phyloP scores from a whole-genome alignment of 2,888 invertebrate genomes.

The Scaptomyza parva region DNA sequence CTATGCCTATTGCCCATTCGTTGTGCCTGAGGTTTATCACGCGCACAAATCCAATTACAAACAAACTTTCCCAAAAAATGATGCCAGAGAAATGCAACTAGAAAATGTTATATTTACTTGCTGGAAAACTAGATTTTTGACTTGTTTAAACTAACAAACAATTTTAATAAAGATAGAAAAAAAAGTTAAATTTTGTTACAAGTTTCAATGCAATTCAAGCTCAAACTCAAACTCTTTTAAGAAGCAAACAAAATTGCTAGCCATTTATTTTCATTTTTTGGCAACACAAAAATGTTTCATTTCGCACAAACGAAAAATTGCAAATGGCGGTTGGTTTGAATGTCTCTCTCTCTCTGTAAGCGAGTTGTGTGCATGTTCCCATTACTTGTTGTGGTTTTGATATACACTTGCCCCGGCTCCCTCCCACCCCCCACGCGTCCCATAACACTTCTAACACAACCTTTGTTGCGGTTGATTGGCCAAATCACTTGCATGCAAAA shows the following conservation, averaged over 20 bases:
- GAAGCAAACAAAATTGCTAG: conserved; percentile 35
- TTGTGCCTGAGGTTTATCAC: background rate
- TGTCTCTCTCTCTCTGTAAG: no score
- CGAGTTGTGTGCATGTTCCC: background rate
- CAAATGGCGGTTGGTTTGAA: conserved; percentile 44
- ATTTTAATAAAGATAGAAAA: no score
- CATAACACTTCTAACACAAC: conserved; percentile 19
- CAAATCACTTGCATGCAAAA: conserved; percentile 70
- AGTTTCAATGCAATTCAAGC: no score
- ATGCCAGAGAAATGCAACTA: no score
- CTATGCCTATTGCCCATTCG: conserved; percentile 1
- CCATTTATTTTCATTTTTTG: conserved; percentile 73
- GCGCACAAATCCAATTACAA: conserved; percentile 41
- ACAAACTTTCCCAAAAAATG: conserved; percentile 28
- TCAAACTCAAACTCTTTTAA: background rate
- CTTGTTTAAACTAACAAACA: no score
- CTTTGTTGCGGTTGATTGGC: conserved; percentile 71
- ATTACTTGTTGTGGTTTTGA: conserved; percentile 13
- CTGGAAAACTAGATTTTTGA: no score
- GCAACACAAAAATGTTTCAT: conserved; percentile 48
- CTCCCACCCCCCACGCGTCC: conserved; percentile 1
- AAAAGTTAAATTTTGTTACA: background rate
- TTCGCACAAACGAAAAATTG: conserved; percentile 52
- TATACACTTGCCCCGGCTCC: background rate
- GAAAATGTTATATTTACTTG: no score